phyloP scores from a whole-genome alignment of 1,140 invertebrate genomes.

The Brachionus rotundiformis region DNA sequence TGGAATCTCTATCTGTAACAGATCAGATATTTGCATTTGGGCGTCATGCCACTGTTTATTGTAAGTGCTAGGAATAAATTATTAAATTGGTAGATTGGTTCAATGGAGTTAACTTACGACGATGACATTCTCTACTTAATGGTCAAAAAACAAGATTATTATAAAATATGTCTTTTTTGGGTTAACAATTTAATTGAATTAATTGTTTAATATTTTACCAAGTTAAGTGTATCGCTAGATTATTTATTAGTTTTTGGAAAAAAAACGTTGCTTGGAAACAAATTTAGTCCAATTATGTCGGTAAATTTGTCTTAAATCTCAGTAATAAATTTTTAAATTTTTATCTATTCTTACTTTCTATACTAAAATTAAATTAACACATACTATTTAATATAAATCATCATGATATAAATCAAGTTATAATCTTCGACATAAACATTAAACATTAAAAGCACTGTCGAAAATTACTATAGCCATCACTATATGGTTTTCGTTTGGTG shows the following conservation, averaged over 20 bases:
- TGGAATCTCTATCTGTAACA: constrained; percentile 62
- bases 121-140: constrained; percentile 2
- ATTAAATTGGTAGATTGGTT: background rate
- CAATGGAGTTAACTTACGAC: background rate
- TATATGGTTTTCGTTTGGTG: too few relatives aligned
- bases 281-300: background rate
- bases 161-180: background rate
- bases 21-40: constrained; percentile 60
- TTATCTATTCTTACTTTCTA: too few relatives aligned
- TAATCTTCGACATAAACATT: too few relatives aligned
- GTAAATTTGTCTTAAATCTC: background rate
- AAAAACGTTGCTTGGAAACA: background rate
- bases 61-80: constrained; percentile 55
- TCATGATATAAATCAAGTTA: too few relatives aligned
- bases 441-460: too few relatives aligned
- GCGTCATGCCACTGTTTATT: constrained; percentile 65
- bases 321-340: too few relatives aligned
- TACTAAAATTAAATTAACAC: too few relatives aligned
- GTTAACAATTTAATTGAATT: background rate
- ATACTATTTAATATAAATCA: too few relatives aligned
- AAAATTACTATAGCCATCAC: too few relatives aligned
- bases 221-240: background rate
- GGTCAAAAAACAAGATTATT: background rate
- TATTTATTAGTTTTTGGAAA: background rate
- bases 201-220: constrained; percentile 5